Conservation (phyloP, 2,797 vertebrate genomes). For the Todus mexicanus region DNA sequence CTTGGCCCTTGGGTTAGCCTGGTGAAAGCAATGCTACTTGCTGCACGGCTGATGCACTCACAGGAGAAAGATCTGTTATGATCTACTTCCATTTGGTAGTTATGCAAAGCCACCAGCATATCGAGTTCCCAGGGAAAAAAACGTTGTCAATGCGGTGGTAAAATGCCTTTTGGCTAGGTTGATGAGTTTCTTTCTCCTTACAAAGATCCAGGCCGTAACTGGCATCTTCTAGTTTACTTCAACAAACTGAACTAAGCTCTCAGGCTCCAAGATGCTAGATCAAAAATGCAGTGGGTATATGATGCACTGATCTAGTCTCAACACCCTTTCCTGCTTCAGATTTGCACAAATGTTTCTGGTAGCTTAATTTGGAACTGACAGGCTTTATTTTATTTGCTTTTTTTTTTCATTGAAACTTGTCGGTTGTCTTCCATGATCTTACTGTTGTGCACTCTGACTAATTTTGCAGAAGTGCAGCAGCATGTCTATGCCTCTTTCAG, state of each 20-base stretch:
- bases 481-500: neutral
- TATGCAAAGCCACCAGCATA: neutral
- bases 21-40: neutral
- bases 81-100: neutral
- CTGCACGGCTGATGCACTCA: neutral
- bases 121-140: neutral
- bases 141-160: neutral
- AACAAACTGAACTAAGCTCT: neutral
- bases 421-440: neutral
- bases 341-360: neutral
- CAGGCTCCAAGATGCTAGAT: neutral
- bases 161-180: neutral
- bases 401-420: neutral
- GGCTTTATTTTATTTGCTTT: neutral
- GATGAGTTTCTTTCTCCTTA: neutral
- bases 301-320: neutral
- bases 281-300: neutral
- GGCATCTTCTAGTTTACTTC: neutral
- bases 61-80: neutral
- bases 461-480: neutral
- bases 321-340: neutral
- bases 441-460: neutral
- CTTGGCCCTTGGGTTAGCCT: neutral
- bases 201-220: neutral
- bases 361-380: neutral